Evolutionary conservation across 1,140 invertebrate species (phyloP).

Genomic region (Popillia japonica): DNA sequence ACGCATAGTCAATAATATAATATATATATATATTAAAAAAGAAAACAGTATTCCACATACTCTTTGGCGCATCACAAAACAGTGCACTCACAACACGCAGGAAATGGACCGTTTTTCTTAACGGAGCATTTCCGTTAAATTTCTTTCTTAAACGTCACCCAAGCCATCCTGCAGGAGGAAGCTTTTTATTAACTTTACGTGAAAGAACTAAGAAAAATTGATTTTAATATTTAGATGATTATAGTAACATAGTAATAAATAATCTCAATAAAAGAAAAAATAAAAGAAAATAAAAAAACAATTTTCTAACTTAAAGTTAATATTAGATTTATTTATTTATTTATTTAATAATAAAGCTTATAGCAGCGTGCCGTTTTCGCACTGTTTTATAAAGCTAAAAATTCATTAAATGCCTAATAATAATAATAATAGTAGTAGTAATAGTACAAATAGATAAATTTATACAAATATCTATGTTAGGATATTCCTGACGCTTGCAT

Average conservation of each 20-base stretch:
- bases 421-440: constrained; percentile 22
- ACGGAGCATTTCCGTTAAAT: not conserved
- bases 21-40: constrained; percentile 52
- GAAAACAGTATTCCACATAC: constrained; percentile 55
- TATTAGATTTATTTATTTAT: not conserved
- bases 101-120: not conserved
- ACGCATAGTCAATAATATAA: constrained; percentile 50
- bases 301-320: constrained; percentile 27
- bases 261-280: not conserved
- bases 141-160: not conserved
- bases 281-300: constrained; percentile 1
- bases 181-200: too few relatives aligned
- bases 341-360: constrained; percentile 23
- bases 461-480: constrained; percentile 53
- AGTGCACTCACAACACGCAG: constrained; percentile 36
- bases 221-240: not conserved
- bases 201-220: too few relatives aligned
- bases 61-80: constrained; percentile 45
- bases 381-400: constrained; percentile 41
- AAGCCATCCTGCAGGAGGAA: not conserved
- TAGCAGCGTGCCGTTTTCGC: constrained; percentile 39
- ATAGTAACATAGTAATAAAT: not conserved
- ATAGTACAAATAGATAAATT: constrained; percentile 55
- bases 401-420: constrained; percentile 36
- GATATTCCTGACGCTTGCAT: constrained; percentile 51